Evolutionary conservation across 2,888 invertebrate species (phyloP).

Genomic region (Tachystola acroxantha): DNA sequence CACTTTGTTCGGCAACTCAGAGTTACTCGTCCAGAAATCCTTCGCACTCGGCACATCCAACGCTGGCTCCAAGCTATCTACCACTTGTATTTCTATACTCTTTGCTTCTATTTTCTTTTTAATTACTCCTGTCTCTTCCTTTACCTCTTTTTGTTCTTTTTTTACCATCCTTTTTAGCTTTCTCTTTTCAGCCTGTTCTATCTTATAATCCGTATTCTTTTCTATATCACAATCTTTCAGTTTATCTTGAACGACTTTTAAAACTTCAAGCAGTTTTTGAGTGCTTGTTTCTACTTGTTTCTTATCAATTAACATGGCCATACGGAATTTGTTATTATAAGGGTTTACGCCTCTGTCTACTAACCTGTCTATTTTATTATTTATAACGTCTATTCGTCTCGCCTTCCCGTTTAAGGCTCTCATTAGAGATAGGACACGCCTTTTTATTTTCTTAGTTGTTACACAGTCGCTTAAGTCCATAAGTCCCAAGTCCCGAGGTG

Average conservation of each 20-base stretch:
- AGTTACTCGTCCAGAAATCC: slow-evolving; percentile 50
- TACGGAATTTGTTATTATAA: slow-evolving; percentile 52
- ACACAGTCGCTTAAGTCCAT: slow-evolving; percentile 50
- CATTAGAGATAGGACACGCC: slow-evolving; percentile 36
- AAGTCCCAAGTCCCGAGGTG: slow-evolving; percentile 42
- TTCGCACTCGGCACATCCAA: slow-evolving; percentile 57
- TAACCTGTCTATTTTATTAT: slow-evolving; percentile 43
- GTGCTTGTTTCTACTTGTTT: slow-evolving; percentile 37
- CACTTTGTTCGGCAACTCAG: slow-evolving; percentile 19
- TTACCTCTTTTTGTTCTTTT: slow-evolving; percentile 19
- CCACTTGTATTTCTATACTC: slow-evolving; percentile 26
- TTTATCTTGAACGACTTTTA: slow-evolving; percentile 35
- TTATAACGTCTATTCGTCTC: slow-evolving; percentile 33
- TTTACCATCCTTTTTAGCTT: slow-evolving; percentile 14
- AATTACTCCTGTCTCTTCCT: too few species aligned
- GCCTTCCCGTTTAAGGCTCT: slow-evolving; percentile 44
- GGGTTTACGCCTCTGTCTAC: slow-evolving; percentile 50
- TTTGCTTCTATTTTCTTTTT: slow-evolving; percentile 22
- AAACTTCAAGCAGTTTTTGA: slow-evolving; percentile 36
- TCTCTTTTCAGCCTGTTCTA: slow-evolving; percentile 16
- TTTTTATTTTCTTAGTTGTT: slow-evolving; percentile 42
- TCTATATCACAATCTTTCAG: slow-evolving; percentile 27
- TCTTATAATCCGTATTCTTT: slow-evolving; percentile 20
- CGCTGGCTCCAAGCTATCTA: slow-evolving; percentile 42
- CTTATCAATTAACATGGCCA: slow-evolving; percentile 56